These are phyloP conservation scores for Agrotis ipsilon DNA, from an alignment of 2,888 invertebrate genomes.

Conservation along the genomic window DNA sequence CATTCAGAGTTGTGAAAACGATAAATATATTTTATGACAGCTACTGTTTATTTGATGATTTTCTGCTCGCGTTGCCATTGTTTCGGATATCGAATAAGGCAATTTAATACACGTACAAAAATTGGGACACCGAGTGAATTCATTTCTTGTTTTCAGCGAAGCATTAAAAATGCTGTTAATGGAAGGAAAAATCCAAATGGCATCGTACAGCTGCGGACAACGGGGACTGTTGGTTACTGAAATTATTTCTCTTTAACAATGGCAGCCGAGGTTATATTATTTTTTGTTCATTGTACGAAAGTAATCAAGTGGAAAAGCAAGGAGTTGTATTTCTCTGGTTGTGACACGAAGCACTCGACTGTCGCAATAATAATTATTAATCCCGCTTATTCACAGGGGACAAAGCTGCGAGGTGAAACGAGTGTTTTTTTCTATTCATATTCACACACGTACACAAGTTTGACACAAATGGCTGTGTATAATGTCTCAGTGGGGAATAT, in stretches of 20 bases:
- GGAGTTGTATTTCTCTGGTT: constrained; percentile 74
- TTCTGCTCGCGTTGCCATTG: constrained; percentile 12
- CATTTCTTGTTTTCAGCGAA: constrained; percentile 52
- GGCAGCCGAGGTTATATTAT: constrained; percentile 76
- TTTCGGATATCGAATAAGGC: constrained; percentile 30
- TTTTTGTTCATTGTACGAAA: constrained; percentile 80
- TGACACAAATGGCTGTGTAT: constrained; percentile 45
- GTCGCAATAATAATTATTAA: constrained; percentile 72
- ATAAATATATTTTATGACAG: constrained; percentile 13
- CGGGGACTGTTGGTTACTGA: constrained; percentile 53
- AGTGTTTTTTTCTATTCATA: constrained; percentile 46
- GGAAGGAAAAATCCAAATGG: constrained; percentile 62
- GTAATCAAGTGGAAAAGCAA: constrained; percentile 81
- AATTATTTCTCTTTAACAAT: constrained; percentile 75
- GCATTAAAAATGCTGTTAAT: constrained; percentile 61
- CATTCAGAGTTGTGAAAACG: neutral
- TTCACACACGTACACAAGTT: constrained; percentile 41
- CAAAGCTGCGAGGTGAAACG: constrained; percentile 53
- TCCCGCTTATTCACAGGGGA: constrained; percentile 60
- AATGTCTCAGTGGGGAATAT: constrained; percentile 55
- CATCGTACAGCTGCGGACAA: constrained; percentile 60
- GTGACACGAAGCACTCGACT: constrained; percentile 67
- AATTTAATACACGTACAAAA: constrained; percentile 35
- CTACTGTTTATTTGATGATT: constrained; percentile 21
- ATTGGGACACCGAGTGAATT: constrained; percentile 29